Evolutionary conservation across 2,113 vertebrate species (phyloP).

Genomic region (Clupea harengus): DNA sequence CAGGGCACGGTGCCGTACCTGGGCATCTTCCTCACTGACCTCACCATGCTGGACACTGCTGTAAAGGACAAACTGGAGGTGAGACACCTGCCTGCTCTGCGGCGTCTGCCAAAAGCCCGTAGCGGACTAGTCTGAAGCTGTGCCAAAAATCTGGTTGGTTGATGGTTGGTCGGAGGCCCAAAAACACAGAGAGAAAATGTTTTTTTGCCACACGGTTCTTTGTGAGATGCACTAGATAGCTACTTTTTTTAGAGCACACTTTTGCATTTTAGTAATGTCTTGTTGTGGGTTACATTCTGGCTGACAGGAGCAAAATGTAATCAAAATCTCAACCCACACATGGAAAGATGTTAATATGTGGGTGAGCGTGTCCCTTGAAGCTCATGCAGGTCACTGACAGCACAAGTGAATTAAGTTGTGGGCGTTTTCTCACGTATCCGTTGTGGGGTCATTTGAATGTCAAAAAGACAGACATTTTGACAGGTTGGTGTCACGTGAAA

Average conservation of each 20-base stretch:
- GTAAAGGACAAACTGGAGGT: slow-evolving; percentile 85
- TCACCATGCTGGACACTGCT: slow-evolving; percentile 87
- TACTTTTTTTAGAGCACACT: neutral
- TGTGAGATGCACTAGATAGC: no score
- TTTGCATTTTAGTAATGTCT: neutral
- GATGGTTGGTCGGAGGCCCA: no score
- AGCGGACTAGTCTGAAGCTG: no score
- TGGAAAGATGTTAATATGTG: neutral
- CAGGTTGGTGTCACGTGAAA: neutral
- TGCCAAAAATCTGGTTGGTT: neutral
- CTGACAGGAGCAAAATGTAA: neutral
- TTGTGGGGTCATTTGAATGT: neutral
- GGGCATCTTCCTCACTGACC: slow-evolving; percentile 86
- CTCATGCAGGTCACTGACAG: neutral
- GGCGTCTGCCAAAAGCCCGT: neutral
- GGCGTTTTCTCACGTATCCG: neutral
- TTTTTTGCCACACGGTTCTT: no score
- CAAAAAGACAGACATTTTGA: neutral
- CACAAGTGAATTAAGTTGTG: neutral
- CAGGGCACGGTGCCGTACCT: slow-evolving; percentile 84
- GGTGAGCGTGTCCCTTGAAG: neutral
- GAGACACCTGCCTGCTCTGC: slow-evolving; percentile 39
- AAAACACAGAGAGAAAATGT: no score
- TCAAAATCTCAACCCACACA: neutral
- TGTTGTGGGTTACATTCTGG: neutral